Percentiles rank a stretch among this genome's conserved stretches.
Evolutionary conservation across 2,797 vertebrate species (phyloP).

Genomic region (Bryconaethiops microstoma): DNA sequence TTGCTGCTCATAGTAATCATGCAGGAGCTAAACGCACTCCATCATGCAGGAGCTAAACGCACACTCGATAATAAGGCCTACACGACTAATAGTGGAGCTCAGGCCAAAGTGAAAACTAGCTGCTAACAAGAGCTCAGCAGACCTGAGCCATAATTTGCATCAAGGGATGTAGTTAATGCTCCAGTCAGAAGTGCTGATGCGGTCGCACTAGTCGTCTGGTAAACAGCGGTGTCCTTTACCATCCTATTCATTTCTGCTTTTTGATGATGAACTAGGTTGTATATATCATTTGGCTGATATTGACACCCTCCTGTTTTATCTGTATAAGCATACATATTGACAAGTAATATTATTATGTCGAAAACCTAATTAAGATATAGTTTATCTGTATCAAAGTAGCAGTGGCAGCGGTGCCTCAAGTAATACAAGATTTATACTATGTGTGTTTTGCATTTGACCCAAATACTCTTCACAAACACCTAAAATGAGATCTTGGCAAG

Average conservation of each 20-base stretch:
- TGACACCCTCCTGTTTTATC: too few relatives aligned
- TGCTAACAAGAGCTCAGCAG: conserved; percentile 6
- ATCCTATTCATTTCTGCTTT: neutral
- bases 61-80: conserved; percentile 4
- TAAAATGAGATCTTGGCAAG: too few relatives aligned
- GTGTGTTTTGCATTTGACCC: too few relatives aligned
- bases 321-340: too few relatives aligned
- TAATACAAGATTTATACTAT: neutral
- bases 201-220: neutral
- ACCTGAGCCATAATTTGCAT: conserved; percentile 13
- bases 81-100: neutral
- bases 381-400: too few relatives aligned
- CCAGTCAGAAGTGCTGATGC: neutral
- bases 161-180: conserved; percentile 21
- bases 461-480: too few relatives aligned
- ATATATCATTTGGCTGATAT: too few relatives aligned
- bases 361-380: neutral
- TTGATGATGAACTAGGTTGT: neutral
- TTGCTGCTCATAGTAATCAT: conserved; percentile 5
- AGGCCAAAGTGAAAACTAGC: conserved; percentile 21
- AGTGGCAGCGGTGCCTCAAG: too few relatives aligned
- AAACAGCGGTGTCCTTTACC: neutral
- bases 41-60: neutral
- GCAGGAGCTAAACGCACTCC: conserved; percentile 4
- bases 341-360: neutral